A percentile compares a stretch with the other conserved stretches of the same genome.
Conservation (phyloP, 2,797 vertebrate species). For the Microctenopoma stevenorrisi region DNA sequence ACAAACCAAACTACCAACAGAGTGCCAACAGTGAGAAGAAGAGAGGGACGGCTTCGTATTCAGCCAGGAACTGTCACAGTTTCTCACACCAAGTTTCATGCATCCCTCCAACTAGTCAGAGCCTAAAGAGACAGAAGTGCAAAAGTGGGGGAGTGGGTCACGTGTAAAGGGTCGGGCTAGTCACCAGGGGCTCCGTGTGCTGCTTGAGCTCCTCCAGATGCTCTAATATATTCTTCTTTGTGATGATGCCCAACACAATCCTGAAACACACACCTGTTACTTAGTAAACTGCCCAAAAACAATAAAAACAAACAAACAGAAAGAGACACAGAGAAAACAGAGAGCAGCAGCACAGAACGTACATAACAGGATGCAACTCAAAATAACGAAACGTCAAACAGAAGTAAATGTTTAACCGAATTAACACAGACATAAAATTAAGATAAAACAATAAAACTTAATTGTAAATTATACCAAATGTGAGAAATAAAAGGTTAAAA, state of each 20-base stretch:
- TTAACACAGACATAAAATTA: slow-evolving; percentile 19
- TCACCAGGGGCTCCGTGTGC: slow-evolving; percentile 97
- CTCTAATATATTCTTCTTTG: slow-evolving; percentile 99
- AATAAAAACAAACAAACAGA: slow-evolving; percentile 57
- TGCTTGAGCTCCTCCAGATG: slow-evolving; percentile 99
- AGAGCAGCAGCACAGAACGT: slow-evolving; percentile 73
- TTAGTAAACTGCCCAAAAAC: slow-evolving; percentile 77
- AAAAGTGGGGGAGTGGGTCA: slow-evolving; percentile 86
- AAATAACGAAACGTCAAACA: slow-evolving; percentile 39
- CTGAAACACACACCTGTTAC: slow-evolving; percentile 99
- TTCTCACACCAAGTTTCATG: slow-evolving; percentile 89
- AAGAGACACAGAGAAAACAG: slow-evolving; percentile 60
- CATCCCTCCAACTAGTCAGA: slow-evolving; percentile 81
- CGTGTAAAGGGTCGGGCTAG: slow-evolving; percentile 90
- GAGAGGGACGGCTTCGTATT: slow-evolving; percentile 20
- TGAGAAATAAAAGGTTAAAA: not conserved
- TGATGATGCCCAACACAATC: slow-evolving; percentile 99
- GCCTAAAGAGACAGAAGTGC: slow-evolving; percentile 80
- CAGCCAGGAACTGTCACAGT: slow-evolving; percentile 69
- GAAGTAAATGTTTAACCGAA: slow-evolving; percentile 38
- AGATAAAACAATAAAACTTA: not conserved
- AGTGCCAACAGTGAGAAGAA: slow-evolving; percentile 32
- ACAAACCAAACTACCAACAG: slow-evolving; percentile 38
- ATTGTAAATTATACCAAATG: not conserved
- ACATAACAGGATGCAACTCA: slow-evolving; percentile 60